Percentiles rank a stretch among this genome's conserved stretches.
Conservation (phyloP, 2,113 vertebrate species). For the Aix galericulata region DNA sequence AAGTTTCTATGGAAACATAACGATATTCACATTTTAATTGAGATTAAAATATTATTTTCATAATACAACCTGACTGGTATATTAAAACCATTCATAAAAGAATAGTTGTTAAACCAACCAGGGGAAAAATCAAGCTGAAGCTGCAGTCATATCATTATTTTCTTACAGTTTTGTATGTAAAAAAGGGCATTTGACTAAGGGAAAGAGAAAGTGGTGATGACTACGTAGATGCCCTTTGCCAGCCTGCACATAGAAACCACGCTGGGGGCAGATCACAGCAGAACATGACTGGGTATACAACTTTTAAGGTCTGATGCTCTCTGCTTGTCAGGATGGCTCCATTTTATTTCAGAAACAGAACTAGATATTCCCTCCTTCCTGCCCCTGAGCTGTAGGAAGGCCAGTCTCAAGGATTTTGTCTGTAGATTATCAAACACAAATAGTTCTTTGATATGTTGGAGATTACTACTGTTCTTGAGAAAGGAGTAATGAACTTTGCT, state of each 20-base stretch:
- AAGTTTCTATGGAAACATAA: neutral
- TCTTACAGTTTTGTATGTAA: neutral
- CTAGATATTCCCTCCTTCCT: neutral
- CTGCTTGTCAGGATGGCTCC: neutral
- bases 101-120: neutral
- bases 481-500: neutral
- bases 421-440: neutral
- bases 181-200: neutral
- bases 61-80: neutral
- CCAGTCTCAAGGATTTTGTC: neutral
- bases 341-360: neutral
- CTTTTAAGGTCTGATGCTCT: neutral
- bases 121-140: neutral
- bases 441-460: neutral
- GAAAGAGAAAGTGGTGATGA: neutral
- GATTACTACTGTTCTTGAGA: neutral
- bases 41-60: neutral
- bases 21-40: neutral
- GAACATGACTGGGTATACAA: neutral
- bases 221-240: fast-evolving
- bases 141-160: neutral
- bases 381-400: neutral
- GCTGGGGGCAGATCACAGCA: neutral
- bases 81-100: neutral
- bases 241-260: neutral